These are phyloP conservation scores for Hemaris fuciformis DNA, from an alignment of 2,888 invertebrate species.

Conservation along the genomic window DNA sequence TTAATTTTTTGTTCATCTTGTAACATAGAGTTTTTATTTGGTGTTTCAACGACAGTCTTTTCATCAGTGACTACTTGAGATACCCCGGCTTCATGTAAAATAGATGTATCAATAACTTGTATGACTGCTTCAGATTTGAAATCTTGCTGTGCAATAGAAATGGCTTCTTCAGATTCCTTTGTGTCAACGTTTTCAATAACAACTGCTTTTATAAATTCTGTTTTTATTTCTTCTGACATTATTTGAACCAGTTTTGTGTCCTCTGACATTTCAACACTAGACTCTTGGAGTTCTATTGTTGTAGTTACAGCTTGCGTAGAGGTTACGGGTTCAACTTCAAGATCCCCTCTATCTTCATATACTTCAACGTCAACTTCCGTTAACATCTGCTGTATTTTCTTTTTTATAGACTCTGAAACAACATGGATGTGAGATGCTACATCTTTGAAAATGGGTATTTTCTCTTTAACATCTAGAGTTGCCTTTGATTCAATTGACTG, in stretches of 20 bases:
- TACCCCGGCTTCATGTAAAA: background rate
- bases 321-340: background rate
- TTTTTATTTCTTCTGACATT: background rate
- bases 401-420: background rate
- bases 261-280: background rate
- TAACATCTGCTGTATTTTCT: background rate
- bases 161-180: background rate
- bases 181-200: background rate
- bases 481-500: conserved; percentile 45
- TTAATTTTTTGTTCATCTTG: background rate
- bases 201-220: background rate
- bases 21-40: background rate
- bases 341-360: background rate
- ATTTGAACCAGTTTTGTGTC: background rate
- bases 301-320: no score
- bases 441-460: conserved; percentile 66
- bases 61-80: background rate
- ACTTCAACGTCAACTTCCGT: conserved; percentile 1
- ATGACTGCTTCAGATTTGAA: background rate
- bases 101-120: background rate
- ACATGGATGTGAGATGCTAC: conserved; percentile 33
- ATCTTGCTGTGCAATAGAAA: background rate
- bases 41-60: background rate
- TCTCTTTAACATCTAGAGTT: conserved; percentile 65
- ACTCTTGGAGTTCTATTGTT: background rate